Conservation (phyloP, 2,888 invertebrate genomes). For the Zhuqinia jingwanae region DNA sequence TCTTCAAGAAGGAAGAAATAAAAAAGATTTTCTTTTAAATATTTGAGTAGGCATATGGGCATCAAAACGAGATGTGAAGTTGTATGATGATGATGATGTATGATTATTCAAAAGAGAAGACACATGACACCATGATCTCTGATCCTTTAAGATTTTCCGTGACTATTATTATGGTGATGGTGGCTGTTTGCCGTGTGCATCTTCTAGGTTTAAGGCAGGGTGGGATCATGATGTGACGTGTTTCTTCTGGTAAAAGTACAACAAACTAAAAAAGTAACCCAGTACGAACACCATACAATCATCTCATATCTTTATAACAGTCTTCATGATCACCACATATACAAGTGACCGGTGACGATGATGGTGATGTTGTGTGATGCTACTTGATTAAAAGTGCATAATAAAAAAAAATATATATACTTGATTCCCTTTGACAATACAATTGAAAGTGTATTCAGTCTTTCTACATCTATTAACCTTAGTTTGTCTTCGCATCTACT, state of each 20-base stretch:
- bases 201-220: too few relatives aligned
- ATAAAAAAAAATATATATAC: slow-evolving; percentile 5
- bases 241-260: slow-evolving; percentile 20
- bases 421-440: background rate
- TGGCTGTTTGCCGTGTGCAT: too few relatives aligned
- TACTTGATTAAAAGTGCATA: slow-evolving; percentile 11
- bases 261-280: background rate
- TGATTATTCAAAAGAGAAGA: background rate
- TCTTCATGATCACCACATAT: background rate
- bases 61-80: background rate
- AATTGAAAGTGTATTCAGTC: slow-evolving; percentile 17
- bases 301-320: too few relatives aligned
- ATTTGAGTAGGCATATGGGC: background rate
- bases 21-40: background rate
- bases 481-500: background rate
- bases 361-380: background rate
- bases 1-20: too few relatives aligned
- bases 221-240: too few relatives aligned
- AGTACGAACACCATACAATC: background rate
- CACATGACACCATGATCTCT: slow-evolving; percentile 46
- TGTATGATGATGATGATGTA: background rate
- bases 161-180: background rate
- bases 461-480: too few relatives aligned
- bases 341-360: background rate
- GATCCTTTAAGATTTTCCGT: slow-evolving; percentile 34